phyloP scores from a whole-genome alignment of 2,113 vertebrate species.

The Chaetorhynchus papuensis region DNA sequence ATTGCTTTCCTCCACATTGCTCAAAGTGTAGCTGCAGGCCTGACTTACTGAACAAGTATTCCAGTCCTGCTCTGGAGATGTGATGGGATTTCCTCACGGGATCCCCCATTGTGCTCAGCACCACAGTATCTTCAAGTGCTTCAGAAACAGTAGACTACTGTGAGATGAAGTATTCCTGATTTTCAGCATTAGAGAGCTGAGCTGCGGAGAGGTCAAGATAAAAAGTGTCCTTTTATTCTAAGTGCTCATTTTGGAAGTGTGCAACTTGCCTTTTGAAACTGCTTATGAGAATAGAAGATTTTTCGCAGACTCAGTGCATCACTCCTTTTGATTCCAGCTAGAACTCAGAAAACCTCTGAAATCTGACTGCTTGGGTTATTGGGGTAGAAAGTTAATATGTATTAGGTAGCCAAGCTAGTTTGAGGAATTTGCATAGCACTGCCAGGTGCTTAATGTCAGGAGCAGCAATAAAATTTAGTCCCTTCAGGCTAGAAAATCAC shows the following conservation, averaged over 20 bases:
- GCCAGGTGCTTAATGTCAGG: background rate
- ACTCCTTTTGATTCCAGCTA: background rate
- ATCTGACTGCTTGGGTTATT: background rate
- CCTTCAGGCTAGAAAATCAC: background rate
- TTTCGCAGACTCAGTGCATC: background rate
- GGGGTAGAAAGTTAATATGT: background rate
- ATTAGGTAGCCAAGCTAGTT: background rate
- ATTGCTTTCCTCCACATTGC: background rate
- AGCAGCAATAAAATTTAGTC: background rate
- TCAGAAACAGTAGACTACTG: background rate
- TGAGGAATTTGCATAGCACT: background rate
- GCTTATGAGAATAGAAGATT: background rate
- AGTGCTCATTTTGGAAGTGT: background rate
- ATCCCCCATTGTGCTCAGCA: background rate
- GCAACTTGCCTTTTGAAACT: background rate
- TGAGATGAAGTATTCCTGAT: background rate
- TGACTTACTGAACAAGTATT: background rate
- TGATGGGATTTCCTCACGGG: fast-evolving
- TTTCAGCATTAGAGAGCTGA: background rate
- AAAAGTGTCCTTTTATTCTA: background rate
- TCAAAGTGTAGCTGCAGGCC: background rate
- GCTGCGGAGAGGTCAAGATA: background rate
- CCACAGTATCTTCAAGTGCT: background rate
- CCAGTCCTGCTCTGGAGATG: background rate
- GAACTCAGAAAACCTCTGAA: background rate